phyloP scores from a whole-genome alignment of 2,888 invertebrate species.

The Calameuta filiformis region DNA sequence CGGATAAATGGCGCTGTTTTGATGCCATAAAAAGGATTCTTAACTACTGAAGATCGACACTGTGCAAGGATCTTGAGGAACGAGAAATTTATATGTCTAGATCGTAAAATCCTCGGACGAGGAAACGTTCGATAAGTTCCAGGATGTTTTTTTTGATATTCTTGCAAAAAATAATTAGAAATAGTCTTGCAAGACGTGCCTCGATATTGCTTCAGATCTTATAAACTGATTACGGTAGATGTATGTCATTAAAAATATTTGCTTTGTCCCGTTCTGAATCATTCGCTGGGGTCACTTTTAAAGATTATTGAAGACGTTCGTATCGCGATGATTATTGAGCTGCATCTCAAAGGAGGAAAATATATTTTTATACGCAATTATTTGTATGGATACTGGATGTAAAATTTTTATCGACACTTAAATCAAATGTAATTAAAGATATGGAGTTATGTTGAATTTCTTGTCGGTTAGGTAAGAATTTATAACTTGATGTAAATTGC shows the following conservation, averaged over 20 bases:
- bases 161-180: background rate
- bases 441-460: background rate
- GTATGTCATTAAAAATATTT: background rate
- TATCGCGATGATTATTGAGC: background rate
- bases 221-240: background rate
- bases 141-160: background rate
- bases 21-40: slow-evolving; percentile 82
- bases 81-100: background rate
- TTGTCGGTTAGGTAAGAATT: background rate
- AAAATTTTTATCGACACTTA: background rate
- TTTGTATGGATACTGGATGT: background rate
- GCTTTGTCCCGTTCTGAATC: background rate
- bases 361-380: background rate
- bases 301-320: background rate
- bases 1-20: slow-evolving; percentile 92
- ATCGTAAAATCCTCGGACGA: background rate
- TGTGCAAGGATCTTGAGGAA: background rate
- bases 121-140: background rate
- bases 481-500: background rate
- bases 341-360: background rate
- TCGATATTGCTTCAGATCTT: background rate
- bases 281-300: background rate
- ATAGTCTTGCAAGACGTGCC: background rate
- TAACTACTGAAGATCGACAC: slow-evolving; percentile 71
- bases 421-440: background rate